Percentiles rank a stretch among this genome's conserved stretches.
phyloP scores from a whole-genome alignment of 1,140 invertebrate species.

The Cheumatopsyche charites region DNA sequence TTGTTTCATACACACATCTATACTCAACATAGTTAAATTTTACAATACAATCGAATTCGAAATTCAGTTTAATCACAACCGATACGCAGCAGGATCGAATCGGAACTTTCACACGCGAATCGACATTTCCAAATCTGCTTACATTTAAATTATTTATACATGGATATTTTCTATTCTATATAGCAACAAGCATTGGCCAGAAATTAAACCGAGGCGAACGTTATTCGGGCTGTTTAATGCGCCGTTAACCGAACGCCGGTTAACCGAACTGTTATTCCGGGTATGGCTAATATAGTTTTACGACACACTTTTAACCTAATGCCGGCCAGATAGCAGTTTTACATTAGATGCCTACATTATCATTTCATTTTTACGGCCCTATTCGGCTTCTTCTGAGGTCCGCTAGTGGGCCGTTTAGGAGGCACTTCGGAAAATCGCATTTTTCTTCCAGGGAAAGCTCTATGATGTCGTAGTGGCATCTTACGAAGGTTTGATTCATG shows the following conservation, averaged over 20 bases:
- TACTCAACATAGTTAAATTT: not conserved
- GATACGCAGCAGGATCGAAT: no score
- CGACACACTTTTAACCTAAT: slow-evolving; percentile 33
- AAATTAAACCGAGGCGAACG: slow-evolving; percentile 3
- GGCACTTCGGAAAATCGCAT: no score
- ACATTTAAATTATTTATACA: no score
- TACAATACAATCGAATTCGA: not conserved
- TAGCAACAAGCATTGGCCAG: no score
- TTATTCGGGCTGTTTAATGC: slow-evolving; percentile 1
- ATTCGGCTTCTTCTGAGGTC: not conserved
- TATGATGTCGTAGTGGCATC: no score
- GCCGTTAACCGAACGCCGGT: slow-evolving; percentile 23
- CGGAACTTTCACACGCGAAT: no score
- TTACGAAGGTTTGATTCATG: no score
- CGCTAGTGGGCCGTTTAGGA: no score
- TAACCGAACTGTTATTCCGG: slow-evolving; percentile 24
- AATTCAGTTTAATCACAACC: no score
- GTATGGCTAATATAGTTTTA: slow-evolving; percentile 36
- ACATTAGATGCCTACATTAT: slow-evolving; percentile 32
- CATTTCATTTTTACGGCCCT: slow-evolving; percentile 27
- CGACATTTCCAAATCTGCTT: no score
- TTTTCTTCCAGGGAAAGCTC: no score
- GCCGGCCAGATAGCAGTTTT: slow-evolving; percentile 26
- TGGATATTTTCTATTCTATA: no score
- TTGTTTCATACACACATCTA: not conserved